Evolutionary conservation across 2,888 invertebrate genomes (phyloP), one percentile per base, ranked within the genome.

Genomic region (Seira musarum): DNA sequence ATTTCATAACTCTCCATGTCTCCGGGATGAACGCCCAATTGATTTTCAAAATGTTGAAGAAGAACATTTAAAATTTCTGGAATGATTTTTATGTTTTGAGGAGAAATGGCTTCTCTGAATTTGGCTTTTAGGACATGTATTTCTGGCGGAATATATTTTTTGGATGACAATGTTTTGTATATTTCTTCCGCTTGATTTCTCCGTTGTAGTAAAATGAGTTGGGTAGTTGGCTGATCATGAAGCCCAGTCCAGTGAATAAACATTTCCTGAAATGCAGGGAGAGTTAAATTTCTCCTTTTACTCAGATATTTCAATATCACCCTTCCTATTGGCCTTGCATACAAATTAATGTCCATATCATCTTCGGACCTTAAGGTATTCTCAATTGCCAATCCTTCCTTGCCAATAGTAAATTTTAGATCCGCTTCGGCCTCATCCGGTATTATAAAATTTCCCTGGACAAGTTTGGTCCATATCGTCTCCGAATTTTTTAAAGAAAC

Each of bases 1-100:
- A 82, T 82, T 19, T 79, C 63, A 40, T 71, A 81, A 13, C 75
- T 70, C 22, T 82, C 78, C 8, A 73, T 69, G 63, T 83, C 83
- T 71, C 61, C 57, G 63, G 70, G 2, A 24, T 19, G 8, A 6
- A 60, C 8, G 6, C 68, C 72, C 15, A 85, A 8, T 68, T 72
- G 6, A 22, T 24, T 17, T 13, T 10, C 1, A 57, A 75, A 67
- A 30, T 71, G 74, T 1, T 1, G 10, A 0, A 1, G 1, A 8
- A 80, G 17, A 0, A 80, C 61, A 1, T 53, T 30, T 0, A 17
- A 53, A 15, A 60, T 67, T 19, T 53, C 8, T 0, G 53, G 40
- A n/a, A 46, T 49, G 46, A 5, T 19, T 1, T 6, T 3, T 3
- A 15, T 17, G 8, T 35, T n/a, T 46, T n/a, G 53, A 35, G 21